Conservation (phyloP, 2,888 invertebrate species). For the Tiliacea citrago region DNA sequence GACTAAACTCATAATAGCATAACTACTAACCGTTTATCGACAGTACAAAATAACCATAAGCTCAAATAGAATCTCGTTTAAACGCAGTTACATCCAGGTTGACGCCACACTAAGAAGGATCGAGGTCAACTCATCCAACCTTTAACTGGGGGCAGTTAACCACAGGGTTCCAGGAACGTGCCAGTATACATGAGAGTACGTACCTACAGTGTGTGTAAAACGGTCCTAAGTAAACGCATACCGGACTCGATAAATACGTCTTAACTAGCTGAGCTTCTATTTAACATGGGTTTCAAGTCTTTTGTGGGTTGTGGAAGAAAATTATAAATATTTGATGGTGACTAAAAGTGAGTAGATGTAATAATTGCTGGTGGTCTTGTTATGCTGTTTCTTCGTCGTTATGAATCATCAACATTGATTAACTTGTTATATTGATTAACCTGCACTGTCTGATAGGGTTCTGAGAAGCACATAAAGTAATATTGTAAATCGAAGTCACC, state of each 20-base stretch:
- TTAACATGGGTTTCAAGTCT: constrained; percentile 2
- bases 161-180: constrained; percentile 18
- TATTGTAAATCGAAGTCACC: not conserved
- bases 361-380: not conserved
- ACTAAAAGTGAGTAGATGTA: no score
- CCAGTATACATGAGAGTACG: not conserved
- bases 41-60: constrained; percentile 18
- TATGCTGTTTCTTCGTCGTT: not conserved
- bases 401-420: not conserved
- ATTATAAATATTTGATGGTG: not conserved
- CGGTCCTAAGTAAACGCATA: constrained; percentile 46
- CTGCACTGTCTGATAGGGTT: no score
- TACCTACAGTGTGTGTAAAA: not conserved
- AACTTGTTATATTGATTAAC: not conserved
- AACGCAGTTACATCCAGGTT: constrained; percentile 15
- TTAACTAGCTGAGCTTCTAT: constrained; percentile 2
- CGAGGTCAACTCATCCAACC: constrained; percentile 31
- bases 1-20: not conserved
- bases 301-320: not conserved
- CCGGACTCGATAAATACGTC: constrained; percentile 18
- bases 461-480: not conserved
- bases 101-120: constrained; percentile 19
- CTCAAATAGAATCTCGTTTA: constrained; percentile 14
- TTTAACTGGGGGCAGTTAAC: constrained; percentile 30
- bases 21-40: not conserved